Evolutionary conservation across 2,888 invertebrate species (phyloP).

Genomic region (Drosophila histrio): DNA sequence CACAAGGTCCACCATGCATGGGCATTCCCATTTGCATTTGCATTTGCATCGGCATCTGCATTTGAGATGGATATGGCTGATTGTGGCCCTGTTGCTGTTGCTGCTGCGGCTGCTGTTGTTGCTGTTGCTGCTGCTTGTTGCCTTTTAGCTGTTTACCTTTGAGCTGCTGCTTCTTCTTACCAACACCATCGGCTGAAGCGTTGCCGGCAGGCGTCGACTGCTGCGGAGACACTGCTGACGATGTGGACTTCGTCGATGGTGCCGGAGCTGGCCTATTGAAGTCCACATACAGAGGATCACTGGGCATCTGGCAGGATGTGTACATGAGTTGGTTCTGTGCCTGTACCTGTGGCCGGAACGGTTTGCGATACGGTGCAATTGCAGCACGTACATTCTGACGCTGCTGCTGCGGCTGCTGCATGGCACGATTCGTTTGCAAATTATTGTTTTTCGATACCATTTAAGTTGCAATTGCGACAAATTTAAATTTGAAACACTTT

Average conservation of each 20-base stretch:
- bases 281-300: slow-evolving; percentile 84
- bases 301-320: slow-evolving; percentile 83
- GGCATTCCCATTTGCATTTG: neutral
- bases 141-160: slow-evolving; percentile 58
- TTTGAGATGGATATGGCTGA: slow-evolving; percentile 26
- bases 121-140: slow-evolving; percentile 41
- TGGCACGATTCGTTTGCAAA: slow-evolving; percentile 59
- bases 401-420: slow-evolving; percentile 63
- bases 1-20: slow-evolving; percentile 36
- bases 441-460: slow-evolving; percentile 70
- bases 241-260: neutral
- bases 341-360: slow-evolving; percentile 46
- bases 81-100: slow-evolving; percentile 31
- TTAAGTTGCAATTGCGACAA: neutral
- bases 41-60: slow-evolving; percentile 8
- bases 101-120: slow-evolving; percentile 38
- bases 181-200: slow-evolving; percentile 27
- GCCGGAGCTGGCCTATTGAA: slow-evolving; percentile 80
- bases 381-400: slow-evolving; percentile 45
- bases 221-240: neutral
- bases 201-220: slow-evolving; percentile 18
- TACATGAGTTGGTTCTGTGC: slow-evolving; percentile 78
- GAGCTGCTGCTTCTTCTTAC: slow-evolving; percentile 58
- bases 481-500: neutral
- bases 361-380: slow-evolving; percentile 72